Base-by-base conservation (phyloP, 1,140 invertebrate genomes). In the Atta colombica region DNA sequence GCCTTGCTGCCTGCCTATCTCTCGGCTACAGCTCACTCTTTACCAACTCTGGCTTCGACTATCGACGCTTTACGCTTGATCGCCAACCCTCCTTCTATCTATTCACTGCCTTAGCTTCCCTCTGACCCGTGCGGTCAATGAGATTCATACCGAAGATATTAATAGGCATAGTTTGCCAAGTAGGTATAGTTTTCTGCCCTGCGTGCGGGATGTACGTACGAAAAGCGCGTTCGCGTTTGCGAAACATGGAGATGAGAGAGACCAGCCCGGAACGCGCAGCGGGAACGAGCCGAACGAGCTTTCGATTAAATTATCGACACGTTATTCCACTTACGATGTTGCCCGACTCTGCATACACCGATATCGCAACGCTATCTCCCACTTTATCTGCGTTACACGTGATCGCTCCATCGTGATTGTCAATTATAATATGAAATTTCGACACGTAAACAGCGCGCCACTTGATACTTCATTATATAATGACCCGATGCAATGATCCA, bases 1-100 rank as follows among this genome's bases (percentile, higher is more conserved):
- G 5, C 16, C 61, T 58, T 21, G 5, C 18, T n/a, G 53, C 53
- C 53, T 84, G 45, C 35, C 86, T 82, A 82, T 82, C 78, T 72
- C 69, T 58, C 58, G 66, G 61, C 68, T 60, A 65, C 65, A 28
- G 69, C 69, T 80, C 77, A 35, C 69, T 89, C 78, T 89, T 86
- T 65, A 81, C 90, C 86, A 86, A 85, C 68, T 88, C 69, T 45
- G 66, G 66, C 71, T 55, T 39, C 66, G 84, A 88, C 89, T 92
- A 90, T 93, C 90, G 91, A 92, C 87, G 55, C 84, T 90, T 85
- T 85, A 93, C 91, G 93, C 86, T 93, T 90, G 89, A 93, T 93
- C 90, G 87, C 89, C 91, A 89, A 89, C 87, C 68, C 85, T 72
- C 49, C 72, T 55, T 65, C 78, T 21, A 65, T 55, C 66, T 66